Evolutionary conservation across 2,888 invertebrate species (phyloP), one percentile per base, ranked within the genome.

Genomic region (Charanyca ferruginea): DNA sequence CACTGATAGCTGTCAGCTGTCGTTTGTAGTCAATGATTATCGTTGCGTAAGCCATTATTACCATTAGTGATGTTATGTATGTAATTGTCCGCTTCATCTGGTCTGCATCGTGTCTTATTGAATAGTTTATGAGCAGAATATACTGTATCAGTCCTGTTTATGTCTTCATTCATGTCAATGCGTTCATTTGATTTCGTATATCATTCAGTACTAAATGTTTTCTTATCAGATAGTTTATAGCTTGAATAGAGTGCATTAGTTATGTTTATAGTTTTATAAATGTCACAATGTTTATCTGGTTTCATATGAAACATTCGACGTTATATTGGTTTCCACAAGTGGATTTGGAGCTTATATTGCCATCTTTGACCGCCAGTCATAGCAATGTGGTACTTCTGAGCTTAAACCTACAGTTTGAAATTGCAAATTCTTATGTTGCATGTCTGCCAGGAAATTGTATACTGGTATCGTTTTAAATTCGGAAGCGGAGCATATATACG

Each of bases 391-490:
- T 52, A 9, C 22, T 52, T 32, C 28, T 28, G n/a, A 48, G 28
- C 23, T 41, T 45, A 11, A 45, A 16, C 38, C 16, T 16, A 13
- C 20, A 23, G 42, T 58, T 48, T 44, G 7, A 48, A 67, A 52
- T 52, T 53, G 38, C 52, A 76, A 68, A 68, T 61, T 55, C 47
- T 57, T 32, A 41, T 54, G 28, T 72, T 68, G 76, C 70, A 76
- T 69, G 77, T 72, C 47, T 55, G 55, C 51, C 55, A 52, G 23
- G 41, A 41, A 55, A 49, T 51, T 18, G 60, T 52, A 52, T 76
- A 38, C 51, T 48, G 42, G 49, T 68, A 75, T 59, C 58, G 68
- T 32, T 71, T 68, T 59, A 38, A 75, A 57, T 61, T 72, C 61
- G 48, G 70, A 63, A 77, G 63, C 63, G 42, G 41, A 63, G 23